These are phyloP conservation scores for Stichopus chloronotus DNA, from an alignment of 35 echinoderm and acorn worm species.

Conservation along the genomic window DNA sequence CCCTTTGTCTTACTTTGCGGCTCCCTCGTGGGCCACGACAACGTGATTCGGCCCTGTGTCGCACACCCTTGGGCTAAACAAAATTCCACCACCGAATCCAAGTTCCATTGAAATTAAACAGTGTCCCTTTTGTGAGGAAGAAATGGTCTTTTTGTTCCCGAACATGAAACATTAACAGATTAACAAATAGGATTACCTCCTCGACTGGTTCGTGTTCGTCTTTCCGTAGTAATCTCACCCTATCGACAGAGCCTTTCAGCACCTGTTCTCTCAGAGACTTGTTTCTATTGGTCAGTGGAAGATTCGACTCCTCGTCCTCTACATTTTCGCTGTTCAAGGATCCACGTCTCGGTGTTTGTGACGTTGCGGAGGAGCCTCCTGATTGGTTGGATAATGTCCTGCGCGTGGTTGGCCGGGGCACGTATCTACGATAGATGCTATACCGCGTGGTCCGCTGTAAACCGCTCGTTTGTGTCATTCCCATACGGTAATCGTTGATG, in stretches of 20 bases:
- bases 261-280: constrained; percentile 32
- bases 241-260: constrained; percentile 33
- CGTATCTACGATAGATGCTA: constrained; percentile 91
- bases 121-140: no score
- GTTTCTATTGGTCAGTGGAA: not conserved
- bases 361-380: not conserved
- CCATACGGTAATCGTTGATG: constrained; percentile 79
- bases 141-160: no score
- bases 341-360: constrained; percentile 18
- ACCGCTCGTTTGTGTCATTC: constrained; percentile 68
- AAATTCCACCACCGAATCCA: no score
- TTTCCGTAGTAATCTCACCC: constrained; percentile 10
- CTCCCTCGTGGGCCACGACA: no score
- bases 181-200: no score
- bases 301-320: constrained; percentile 12
- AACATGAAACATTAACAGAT: no score
- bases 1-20: no score
- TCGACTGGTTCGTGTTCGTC: not conserved
- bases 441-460: constrained; percentile 88
- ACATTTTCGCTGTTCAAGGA: constrained; percentile 28
- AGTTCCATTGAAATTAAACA: no score
- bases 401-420: constrained; percentile 60
- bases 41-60: no score
- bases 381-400: constrained; percentile 50
- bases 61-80: no score